Conservation (phyloP, 2,113 vertebrate genomes). For the Charina bottae region DNA sequence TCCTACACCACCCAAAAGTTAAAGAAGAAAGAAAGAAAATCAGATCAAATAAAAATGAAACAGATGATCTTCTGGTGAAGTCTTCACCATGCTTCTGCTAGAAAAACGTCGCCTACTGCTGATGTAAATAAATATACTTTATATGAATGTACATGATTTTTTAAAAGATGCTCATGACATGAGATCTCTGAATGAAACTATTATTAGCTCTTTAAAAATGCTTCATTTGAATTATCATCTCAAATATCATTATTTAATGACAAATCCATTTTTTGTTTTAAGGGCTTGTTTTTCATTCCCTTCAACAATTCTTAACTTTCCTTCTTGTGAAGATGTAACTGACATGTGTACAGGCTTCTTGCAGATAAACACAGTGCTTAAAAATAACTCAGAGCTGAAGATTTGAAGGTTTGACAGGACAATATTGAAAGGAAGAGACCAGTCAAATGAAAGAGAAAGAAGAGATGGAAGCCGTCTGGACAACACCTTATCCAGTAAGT, state of each 20-base stretch:
- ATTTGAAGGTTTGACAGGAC: neutral
- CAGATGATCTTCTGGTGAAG: neutral
- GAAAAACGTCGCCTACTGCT: neutral
- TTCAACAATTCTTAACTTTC: neutral
- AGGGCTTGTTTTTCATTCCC: conserved; percentile 21
- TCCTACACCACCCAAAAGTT: neutral
- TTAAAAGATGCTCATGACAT: neutral
- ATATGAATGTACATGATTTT: neutral
- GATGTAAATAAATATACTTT: neutral
- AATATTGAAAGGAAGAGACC: neutral
- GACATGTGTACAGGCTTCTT: neutral
- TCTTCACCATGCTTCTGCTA: neutral
- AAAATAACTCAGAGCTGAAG: neutral
- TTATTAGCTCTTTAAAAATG: neutral
- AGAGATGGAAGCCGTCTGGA: neutral
- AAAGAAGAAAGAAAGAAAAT: neutral
- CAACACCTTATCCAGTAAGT: neutral
- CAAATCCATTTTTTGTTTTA: neutral
- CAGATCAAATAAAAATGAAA: neutral
- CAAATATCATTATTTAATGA: neutral
- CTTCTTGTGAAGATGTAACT: neutral
- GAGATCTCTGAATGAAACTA: neutral
- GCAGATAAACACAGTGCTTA: neutral
- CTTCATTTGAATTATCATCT: neutral
- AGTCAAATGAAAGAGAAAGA: neutral